Base-by-base conservation (phyloP, 2,888 invertebrate species). In the Limnephilus rhombicus region DNA sequence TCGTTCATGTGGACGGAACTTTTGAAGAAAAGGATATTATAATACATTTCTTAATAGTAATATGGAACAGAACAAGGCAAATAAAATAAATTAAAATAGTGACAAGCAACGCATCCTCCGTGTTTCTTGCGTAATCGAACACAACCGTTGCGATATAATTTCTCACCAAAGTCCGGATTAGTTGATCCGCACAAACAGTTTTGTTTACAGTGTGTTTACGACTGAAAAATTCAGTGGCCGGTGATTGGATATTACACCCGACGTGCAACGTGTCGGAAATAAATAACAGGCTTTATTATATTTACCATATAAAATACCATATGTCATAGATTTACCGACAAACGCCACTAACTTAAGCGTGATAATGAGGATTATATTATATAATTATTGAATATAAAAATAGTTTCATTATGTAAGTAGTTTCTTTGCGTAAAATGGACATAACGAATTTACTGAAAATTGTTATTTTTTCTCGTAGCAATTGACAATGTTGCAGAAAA, bases 161-260 rank as follows among this genome's bases (percentile, higher is more conserved):
- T 34, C 80, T 88, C 80, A 68, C 34, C 68, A 31, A 31, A 68
- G 24, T 80, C 15, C 15, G 80, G 80, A 88, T 88, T 34, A 68
- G 53, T 88, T 80, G 88, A 88, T 88, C 53, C 80, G 88, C 31
- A 24, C 34, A 88, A 88, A 88, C 68, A 68, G 88, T 41, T 88
- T 29, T 86, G 86, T 86, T 86, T 86, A 86, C 86, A 86, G 49
- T 49, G 86, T 86, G 86, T 86, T 45, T 49, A 86, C 31, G 45
- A 86, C 41, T 83, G 83, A 83, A 83, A 83, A 83, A 37, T 41
- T 41, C 83, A 41, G 24, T 24, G 37, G 83, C 83, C 83, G 41
- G 34, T 83, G 83, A 83, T 34, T 41, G 83, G 83, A 83, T 83
- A 83, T 37, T 41, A 34, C 31, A 41, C 37, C n/a, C 68, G n/a